Percentiles rank a stretch among this genome's conserved stretches.
Evolutionary conservation across 2,888 invertebrate genomes (phyloP).

Genomic region (Lagria hirta): DNA sequence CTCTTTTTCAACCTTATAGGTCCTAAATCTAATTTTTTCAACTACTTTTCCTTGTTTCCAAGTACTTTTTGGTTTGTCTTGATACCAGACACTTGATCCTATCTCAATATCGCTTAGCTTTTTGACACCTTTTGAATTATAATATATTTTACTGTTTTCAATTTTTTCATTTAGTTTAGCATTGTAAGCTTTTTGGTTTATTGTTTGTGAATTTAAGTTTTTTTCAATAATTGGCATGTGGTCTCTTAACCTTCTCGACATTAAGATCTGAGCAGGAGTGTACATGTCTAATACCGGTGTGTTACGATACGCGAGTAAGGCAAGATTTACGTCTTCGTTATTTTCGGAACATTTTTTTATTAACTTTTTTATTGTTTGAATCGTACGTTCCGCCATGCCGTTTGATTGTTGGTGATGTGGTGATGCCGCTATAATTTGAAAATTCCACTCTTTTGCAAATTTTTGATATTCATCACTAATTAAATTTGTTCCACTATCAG

Average conservation of each 20-base stretch:
- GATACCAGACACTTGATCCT: slow-evolving; percentile 1
- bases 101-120: background rate
- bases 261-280: slow-evolving; percentile 11
- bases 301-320: slow-evolving; percentile 6
- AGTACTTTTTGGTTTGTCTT: slow-evolving; percentile 6
- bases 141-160: slow-evolving; percentile 3
- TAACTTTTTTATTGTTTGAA: slow-evolving; percentile 21
- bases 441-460: slow-evolving; percentile 18
- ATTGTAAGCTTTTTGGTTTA: slow-evolving; percentile 2
- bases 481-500: slow-evolving; percentile 15
- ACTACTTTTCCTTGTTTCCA: slow-evolving; percentile 14
- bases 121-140: slow-evolving; percentile 2
- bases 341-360: slow-evolving; percentile 16
- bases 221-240: slow-evolving; percentile 5
- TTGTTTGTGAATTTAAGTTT: slow-evolving; percentile 3
- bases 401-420: slow-evolving; percentile 18
- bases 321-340: slow-evolving; percentile 8
- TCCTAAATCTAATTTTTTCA: slow-evolving; percentile 10
- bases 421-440: slow-evolving; percentile 10
- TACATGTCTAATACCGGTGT: slow-evolving; percentile 3
- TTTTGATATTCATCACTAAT: slow-evolving; percentile 9
- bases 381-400: slow-evolving; percentile 11
- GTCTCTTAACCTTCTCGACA: slow-evolving; percentile 6
- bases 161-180: slow-evolving; percentile 3
- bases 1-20: slow-evolving; percentile 13